These are phyloP conservation scores for Hyaena hyaena DNA, from an alignment of 2,113 vertebrate genomes.

Conservation along the genomic window DNA sequence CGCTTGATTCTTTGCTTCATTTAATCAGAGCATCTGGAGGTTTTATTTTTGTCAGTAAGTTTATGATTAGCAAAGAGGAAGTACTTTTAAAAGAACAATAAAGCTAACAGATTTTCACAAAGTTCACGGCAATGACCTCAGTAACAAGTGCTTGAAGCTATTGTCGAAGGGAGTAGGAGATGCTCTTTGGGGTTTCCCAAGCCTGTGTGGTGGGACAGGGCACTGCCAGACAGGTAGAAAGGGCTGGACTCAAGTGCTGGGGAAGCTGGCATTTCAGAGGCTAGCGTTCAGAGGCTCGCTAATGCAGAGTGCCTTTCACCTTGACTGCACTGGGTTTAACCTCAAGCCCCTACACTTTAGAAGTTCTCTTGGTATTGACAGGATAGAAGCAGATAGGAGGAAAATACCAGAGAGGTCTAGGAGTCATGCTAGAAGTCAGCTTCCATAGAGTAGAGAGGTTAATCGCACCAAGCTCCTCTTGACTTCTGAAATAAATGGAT, in stretches of 20 bases:
- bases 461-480: neutral
- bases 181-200: neutral
- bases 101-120: neutral
- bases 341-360: neutral
- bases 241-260: neutral
- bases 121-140: neutral
- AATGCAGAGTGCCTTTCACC: neutral
- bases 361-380: constrained; percentile 14
- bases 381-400: neutral
- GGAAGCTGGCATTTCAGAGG: neutral
- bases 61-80: constrained; percentile 3
- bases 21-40: constrained; percentile 33
- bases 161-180: neutral
- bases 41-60: constrained; percentile 37
- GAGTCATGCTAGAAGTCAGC: neutral
- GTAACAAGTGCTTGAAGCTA: neutral
- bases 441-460: neutral
- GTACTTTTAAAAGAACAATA: neutral
- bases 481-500: constrained; percentile 33
- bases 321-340: neutral
- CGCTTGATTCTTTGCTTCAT: constrained; percentile 41
- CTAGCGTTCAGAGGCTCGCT: neutral
- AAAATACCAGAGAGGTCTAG: neutral
- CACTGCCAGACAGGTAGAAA: neutral
- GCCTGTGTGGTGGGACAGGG: neutral